Conservation (phyloP, 2,113 vertebrate genomes). For the Microtus oregoni region DNA sequence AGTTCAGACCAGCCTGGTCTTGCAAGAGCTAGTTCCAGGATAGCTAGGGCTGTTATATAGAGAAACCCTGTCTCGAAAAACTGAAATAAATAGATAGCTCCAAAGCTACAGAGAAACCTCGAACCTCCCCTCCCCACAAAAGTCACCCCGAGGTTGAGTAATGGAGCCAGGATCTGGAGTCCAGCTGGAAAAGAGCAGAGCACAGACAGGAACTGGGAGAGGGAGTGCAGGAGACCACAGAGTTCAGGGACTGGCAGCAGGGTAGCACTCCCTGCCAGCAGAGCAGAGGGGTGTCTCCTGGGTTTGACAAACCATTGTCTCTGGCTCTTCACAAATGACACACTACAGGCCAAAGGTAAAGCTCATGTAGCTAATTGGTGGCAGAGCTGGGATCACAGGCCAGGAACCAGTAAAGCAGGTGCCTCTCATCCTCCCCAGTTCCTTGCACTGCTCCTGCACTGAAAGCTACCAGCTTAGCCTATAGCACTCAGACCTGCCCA, state of each 20-base stretch:
- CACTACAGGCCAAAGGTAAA: not conserved
- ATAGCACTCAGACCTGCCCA: not conserved
- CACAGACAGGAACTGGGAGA: not conserved
- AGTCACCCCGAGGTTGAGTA: not conserved
- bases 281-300: not conserved
- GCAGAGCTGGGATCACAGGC: not conserved
- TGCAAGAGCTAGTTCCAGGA: too few species aligned
- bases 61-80: too few species aligned
- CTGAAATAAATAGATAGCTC: too few species aligned
- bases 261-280: not conserved
- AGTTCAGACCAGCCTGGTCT: too few species aligned
- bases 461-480: accelerated
- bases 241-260: not conserved
- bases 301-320: not conserved
- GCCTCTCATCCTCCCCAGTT: not conserved
- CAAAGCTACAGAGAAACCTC: too few species aligned
- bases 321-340: not conserved
- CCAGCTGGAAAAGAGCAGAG: not conserved
- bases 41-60: too few species aligned
- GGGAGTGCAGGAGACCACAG: accelerated
- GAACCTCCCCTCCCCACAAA: too few species aligned
- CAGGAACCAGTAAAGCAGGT: not conserved
- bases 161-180: not conserved
- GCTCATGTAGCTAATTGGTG: not conserved
- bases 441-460: not conserved